These are phyloP conservation scores for Guaruba guarouba DNA, from an alignment of 2,113 vertebrate genomes.

Conservation along the genomic window DNA sequence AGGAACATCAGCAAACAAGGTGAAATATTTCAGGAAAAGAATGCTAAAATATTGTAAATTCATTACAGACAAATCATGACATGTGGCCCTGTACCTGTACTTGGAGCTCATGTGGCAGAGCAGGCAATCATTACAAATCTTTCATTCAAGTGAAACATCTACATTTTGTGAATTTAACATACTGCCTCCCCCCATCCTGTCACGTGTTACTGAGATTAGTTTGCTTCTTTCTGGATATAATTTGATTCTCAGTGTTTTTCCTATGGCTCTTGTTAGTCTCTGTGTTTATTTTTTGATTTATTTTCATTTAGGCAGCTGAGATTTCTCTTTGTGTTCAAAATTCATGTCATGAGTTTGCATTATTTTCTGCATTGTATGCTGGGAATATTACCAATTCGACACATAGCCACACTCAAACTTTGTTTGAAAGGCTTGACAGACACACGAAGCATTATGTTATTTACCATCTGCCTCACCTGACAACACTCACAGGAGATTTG, in stretches of 20 bases:
- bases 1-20: background rate
- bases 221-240: background rate
- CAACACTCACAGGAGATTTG: background rate
- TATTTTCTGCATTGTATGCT: background rate
- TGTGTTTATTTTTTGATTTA: background rate
- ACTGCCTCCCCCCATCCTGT: background rate
- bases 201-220: background rate
- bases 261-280: background rate
- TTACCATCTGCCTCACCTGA: background rate
- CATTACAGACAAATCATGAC: background rate
- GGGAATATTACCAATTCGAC: background rate
- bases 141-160: background rate
- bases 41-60: background rate
- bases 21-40: background rate
- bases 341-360: background rate
- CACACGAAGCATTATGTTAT: background rate
- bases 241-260: background rate
- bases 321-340: slow-evolving; percentile 40
- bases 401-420: background rate
- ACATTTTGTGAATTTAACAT: background rate
- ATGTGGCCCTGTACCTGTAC: background rate
- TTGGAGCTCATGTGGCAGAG: background rate
- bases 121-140: background rate
- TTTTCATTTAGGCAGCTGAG: slow-evolving; percentile 1
- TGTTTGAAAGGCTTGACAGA: background rate